These are phyloP conservation scores for Pampus argenteus DNA, from an alignment of 2,797 vertebrate genomes.

Conservation along the genomic window DNA sequence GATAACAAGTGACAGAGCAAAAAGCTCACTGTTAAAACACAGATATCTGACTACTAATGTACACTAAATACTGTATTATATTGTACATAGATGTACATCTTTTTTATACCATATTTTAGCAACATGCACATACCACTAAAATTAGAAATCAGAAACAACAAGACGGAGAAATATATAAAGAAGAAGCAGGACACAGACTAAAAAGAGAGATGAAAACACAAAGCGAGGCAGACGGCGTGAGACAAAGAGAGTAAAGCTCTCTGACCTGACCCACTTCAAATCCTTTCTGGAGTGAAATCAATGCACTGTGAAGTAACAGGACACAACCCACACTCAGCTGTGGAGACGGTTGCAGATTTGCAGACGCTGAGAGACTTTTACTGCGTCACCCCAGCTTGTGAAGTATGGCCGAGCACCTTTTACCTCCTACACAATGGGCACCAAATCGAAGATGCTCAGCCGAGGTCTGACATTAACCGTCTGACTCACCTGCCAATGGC, in stretches of 20 bases:
- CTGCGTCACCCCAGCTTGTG: too few species aligned
- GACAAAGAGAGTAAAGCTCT: slow-evolving; percentile 52
- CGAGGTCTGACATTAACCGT: slow-evolving; percentile 51
- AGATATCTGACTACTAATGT: background rate
- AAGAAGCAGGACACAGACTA: slow-evolving; percentile 9
- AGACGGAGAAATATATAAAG: slow-evolving; percentile 5
- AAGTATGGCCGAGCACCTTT: slow-evolving; percentile 66
- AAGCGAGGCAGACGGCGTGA: slow-evolving; percentile 31
- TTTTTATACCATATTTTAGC: background rate
- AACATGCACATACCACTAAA: background rate
- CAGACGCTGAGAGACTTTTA: slow-evolving; percentile 20
- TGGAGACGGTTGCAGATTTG: slow-evolving; percentile 5
- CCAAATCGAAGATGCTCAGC: slow-evolving; percentile 46
- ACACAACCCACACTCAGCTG: too few species aligned
- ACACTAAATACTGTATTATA: background rate
- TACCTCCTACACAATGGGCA: slow-evolving; percentile 36
- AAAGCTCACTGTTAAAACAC: background rate
- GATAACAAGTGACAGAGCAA: slow-evolving; percentile 7
- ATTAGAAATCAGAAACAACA: background rate
- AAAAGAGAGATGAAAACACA: slow-evolving; percentile 18
- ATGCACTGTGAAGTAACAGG: slow-evolving; percentile 58
- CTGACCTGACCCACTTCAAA: slow-evolving; percentile 68
- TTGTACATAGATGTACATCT: background rate
- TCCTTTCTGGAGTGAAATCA: slow-evolving; percentile 55
- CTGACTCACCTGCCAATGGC: slow-evolving; percentile 41